Conservation (phyloP, 2,888 invertebrate genomes). For the Pristionchus japonicus region DNA sequence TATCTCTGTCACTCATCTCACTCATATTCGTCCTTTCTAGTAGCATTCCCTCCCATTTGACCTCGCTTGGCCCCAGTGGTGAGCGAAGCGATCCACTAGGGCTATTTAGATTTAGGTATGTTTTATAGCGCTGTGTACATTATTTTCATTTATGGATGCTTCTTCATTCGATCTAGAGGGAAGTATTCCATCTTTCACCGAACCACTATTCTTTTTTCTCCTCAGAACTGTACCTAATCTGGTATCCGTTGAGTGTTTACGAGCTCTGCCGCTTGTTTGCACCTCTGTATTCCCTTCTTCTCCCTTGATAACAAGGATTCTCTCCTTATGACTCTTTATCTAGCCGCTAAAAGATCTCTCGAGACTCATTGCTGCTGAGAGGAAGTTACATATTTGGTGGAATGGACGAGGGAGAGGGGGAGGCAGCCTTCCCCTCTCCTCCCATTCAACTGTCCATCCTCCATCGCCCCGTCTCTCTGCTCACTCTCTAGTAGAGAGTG, state of each 20-base stretch:
- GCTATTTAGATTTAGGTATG: no score
- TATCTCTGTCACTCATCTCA: slow-evolving; percentile 20
- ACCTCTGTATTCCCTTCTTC: not conserved
- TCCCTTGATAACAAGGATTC: not conserved
- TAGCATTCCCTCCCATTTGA: not conserved
- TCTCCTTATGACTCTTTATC: slow-evolving; percentile 14
- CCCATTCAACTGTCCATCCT: slow-evolving; percentile 38
- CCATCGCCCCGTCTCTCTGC: slow-evolving; percentile 17
- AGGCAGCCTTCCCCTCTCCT: not conserved
- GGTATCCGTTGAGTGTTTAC: not conserved
- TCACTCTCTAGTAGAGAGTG: slow-evolving; percentile 1
- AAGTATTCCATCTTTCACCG: no score
- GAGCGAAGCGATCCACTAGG: no score
- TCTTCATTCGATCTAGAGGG: no score
- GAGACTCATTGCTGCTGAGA: slow-evolving; percentile 15
- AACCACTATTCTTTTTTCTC: not conserved
- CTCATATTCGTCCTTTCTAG: not conserved
- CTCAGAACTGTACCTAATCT: not conserved
- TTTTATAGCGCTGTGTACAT: no score
- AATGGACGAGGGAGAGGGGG: not conserved
- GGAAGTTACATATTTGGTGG: slow-evolving; percentile 4
- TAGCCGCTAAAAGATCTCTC: not conserved
- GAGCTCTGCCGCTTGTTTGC: slow-evolving; percentile 23
- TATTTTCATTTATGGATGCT: not conserved
- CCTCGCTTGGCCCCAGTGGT: no score